A percentile compares a stretch with the other conserved stretches of the same genome.
phyloP scores from a whole-genome alignment of 2,888 invertebrate genomes.

The Cheilosia vulpina region DNA sequence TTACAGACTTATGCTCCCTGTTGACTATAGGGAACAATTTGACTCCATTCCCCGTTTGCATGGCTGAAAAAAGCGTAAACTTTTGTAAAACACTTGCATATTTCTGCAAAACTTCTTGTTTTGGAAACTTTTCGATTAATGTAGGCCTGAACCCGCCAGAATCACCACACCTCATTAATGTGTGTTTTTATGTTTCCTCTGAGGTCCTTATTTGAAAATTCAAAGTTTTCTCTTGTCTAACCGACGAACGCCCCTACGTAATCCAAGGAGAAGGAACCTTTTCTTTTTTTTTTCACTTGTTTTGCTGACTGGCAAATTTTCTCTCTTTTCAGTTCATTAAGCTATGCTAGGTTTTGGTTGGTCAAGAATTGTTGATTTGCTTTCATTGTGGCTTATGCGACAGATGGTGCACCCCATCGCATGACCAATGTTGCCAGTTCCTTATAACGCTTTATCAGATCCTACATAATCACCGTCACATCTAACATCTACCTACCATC shows the following conservation, averaged over 20 bases:
- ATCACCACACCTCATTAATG: conserved; percentile 24
- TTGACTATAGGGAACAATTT: conserved; percentile 15
- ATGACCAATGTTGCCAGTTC: not conserved
- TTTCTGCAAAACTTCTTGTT: conserved; percentile 19
- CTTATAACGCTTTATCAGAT: not conserved
- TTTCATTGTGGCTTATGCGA: conserved; percentile 32
- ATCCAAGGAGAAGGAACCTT: conserved; percentile 10
- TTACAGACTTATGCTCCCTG: conserved; percentile 7
- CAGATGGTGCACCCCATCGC: conserved; percentile 26
- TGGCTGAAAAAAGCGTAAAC: conserved; percentile 12
- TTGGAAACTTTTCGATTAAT: conserved; percentile 42
- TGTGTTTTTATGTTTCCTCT: conserved; percentile 1
- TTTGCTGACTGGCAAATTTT: conserved; percentile 14
- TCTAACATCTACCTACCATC: no score
- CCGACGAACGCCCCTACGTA: not conserved
- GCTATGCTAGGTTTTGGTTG: conserved; percentile 28
- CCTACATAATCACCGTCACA: no score
- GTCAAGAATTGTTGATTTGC: conserved; percentile 27
- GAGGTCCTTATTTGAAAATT: conserved; percentile 8
- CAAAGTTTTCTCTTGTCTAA: conserved; percentile 22
- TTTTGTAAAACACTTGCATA: conserved; percentile 29
- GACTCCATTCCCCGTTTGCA: not conserved
- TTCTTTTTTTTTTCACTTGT: not conserved
- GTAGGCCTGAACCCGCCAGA: not conserved
- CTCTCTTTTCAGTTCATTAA: conserved; percentile 25